Evolutionary conservation across 2,888 invertebrate genomes (phyloP), one percentile per base, ranked within the genome.

Genomic region (Syritta pipiens): DNA sequence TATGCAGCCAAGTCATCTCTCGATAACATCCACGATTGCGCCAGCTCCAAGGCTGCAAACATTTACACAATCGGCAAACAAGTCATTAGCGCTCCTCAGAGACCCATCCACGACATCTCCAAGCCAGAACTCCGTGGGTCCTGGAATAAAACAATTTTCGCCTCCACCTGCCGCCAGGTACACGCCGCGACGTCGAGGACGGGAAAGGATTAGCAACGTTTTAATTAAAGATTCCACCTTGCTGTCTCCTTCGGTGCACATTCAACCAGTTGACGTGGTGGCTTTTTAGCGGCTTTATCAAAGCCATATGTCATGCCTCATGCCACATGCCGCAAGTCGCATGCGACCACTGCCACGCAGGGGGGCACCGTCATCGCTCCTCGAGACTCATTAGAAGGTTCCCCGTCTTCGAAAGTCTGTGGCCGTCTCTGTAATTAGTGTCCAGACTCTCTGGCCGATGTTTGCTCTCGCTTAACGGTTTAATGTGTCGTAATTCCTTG

Each of bases 171-270:
- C 19, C 55, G 20, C 7, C 12, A 5, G 9, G 12, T 28, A 9
- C 3, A 37, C n/a, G 26, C 35, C 30, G 24, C 37, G 24, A 37
- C 5, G 28, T 5, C 26, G 19, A 10, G 49, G 19, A 57, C 49
- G 59, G 48, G 30, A 65, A 37, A 14, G 48, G 28, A 62, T 26
- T 19, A 30, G 12, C 19, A 72, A 76, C 71, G 60, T 67, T 77
- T 77, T 77, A 77, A 77, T 77, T 77, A 77, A 77, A 77, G 65
- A 60, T 49, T 60, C 65, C 59, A 77, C 65, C 69, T 55, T 63
- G 49, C 51, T 57, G 46, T 46, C 53, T 63, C 53, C 49, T 63
- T 65, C 30, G 57, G 62, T 68, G 48, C 40, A 42, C 32, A 55
- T 24, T 62, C 40, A 68, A 46, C 71, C 76, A 32, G 37, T 53